Evolutionary conservation across 2,797 vertebrate genomes (phyloP).

Genomic region (Pseudomugil gertrudae): DNA sequence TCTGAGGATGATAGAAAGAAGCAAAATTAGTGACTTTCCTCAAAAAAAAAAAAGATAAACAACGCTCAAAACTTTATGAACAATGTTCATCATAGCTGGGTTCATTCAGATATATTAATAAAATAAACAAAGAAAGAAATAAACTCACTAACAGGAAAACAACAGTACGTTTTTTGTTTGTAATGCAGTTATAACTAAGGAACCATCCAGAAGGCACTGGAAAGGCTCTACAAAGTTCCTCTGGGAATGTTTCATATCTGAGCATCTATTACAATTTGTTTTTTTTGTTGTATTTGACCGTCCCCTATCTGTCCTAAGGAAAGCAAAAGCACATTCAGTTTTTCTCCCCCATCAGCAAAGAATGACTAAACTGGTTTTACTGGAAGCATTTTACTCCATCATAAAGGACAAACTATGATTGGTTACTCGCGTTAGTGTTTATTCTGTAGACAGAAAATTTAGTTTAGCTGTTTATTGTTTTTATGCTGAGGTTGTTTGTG

Average conservation of each 20-base stretch:
- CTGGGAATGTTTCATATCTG: too few relatives aligned
- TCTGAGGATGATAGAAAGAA: constrained; percentile 46
- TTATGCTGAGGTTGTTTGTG: neutral
- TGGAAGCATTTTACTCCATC: too few relatives aligned
- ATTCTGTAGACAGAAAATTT: neutral
- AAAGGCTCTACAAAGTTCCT: too few relatives aligned
- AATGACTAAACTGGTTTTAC: too few relatives aligned
- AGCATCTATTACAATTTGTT: neutral
- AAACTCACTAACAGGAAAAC: neutral
- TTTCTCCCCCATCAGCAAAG: too few relatives aligned
- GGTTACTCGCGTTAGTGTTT: neutral
- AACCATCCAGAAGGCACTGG: too few relatives aligned
- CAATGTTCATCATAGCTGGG: neutral
- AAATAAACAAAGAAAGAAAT: neutral
- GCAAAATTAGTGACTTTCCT: constrained; percentile 17
- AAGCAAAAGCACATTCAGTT: neutral
- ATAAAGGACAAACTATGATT: too few relatives aligned
- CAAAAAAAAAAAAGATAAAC: constrained; percentile 21
- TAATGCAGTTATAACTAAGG: too few relatives aligned
- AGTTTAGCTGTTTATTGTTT: neutral
- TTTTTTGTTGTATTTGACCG: neutral
- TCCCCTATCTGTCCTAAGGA: neutral
- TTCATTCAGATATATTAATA: neutral
- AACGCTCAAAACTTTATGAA: neutral
- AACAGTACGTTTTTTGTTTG: too few relatives aligned